Evolutionary conservation across 2,797 vertebrate species (phyloP).

Genomic region (Heterohyrax brucei): DNA sequence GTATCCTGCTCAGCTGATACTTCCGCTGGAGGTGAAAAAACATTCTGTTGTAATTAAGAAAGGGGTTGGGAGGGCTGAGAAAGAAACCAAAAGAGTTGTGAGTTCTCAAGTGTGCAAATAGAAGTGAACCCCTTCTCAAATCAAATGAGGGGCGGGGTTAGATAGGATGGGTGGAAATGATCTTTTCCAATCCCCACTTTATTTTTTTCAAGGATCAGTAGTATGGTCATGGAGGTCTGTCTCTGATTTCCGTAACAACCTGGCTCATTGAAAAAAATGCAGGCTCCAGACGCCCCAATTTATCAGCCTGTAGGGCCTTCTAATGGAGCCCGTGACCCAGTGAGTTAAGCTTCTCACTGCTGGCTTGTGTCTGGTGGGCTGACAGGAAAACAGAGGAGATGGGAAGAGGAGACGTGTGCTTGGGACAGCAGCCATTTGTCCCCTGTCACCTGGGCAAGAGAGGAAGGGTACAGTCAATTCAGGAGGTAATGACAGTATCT

Average conservation of each 20-base stretch:
- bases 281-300: constrained; percentile 89
- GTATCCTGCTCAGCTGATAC: constrained; percentile 73
- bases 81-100: constrained; percentile 39
- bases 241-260: constrained; percentile 91
- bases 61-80: not conserved
- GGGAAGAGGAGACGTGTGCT: constrained; percentile 66
- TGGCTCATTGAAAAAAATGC: constrained; percentile 88
- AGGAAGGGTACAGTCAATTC: constrained; percentile 54
- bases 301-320: constrained; percentile 90
- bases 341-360: constrained; percentile 88
- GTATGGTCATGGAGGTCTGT: constrained; percentile 86
- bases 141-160: constrained; percentile 53
- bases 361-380: constrained; percentile 87
- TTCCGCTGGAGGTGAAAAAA: constrained; percentile 74
- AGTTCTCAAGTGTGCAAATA: constrained; percentile 58
- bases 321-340: constrained; percentile 86
- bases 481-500: not conserved
- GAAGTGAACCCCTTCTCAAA: constrained; percentile 77
- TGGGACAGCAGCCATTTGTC: constrained; percentile 86
- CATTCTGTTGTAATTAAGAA: constrained; percentile 72
- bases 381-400: constrained; percentile 77
- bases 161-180: constrained; percentile 78
- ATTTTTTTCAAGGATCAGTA: constrained; percentile 89
- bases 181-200: constrained; percentile 77
- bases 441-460: constrained; percentile 70